Evolutionary conservation across 2,797 vertebrate species (phyloP), one percentile per base, ranked within the genome.

Genomic region (Dipus sagitta): DNA sequence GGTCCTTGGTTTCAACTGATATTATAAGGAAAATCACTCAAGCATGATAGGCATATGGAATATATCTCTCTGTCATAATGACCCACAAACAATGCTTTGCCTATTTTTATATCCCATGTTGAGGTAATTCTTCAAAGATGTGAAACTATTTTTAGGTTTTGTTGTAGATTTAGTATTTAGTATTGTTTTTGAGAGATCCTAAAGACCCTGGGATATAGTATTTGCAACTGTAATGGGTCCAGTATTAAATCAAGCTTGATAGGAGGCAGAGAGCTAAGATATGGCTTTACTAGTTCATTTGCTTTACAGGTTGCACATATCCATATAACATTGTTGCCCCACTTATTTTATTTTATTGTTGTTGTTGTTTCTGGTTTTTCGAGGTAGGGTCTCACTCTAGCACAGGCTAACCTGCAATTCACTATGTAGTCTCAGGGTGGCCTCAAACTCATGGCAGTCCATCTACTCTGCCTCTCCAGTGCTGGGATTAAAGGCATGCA

Each of bases 131-230:
- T 79, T 64, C 6, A 78, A 68, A 76, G 81, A 34, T 24, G 52
- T 2, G 93, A 93, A 78, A 67, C 83, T 72, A 68, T 62, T 62
- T 91, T 77, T 77, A 72, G 64, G 13, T 20, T 54, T 42, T 70
- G 32, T 95, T 42, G 30, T n/a, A 24, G 9, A 18, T 65, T 87
- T 91, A 70, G 21, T 2, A 65, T 81, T 70, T 74, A 15, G 14
- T 21, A 70, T 58, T 52, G 24, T 62, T 83, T 68, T 6, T 54
- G n/a, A 76, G 13, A 28, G 24, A 34, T 68, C 15, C 3, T 60
- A 34, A 91, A 65, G 54, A 76, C 21, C 58, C 58, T 32, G 14
- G 24, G 84, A 10, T 76, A 84, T 1, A 71, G 7, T 47, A 65
- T 47, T 81, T 93, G 20, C 62, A 75, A 77, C 68, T 74, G 2